Evolutionary conservation across 2,888 invertebrate species (phyloP).

Genomic region (Drosophila meridiana): DNA sequence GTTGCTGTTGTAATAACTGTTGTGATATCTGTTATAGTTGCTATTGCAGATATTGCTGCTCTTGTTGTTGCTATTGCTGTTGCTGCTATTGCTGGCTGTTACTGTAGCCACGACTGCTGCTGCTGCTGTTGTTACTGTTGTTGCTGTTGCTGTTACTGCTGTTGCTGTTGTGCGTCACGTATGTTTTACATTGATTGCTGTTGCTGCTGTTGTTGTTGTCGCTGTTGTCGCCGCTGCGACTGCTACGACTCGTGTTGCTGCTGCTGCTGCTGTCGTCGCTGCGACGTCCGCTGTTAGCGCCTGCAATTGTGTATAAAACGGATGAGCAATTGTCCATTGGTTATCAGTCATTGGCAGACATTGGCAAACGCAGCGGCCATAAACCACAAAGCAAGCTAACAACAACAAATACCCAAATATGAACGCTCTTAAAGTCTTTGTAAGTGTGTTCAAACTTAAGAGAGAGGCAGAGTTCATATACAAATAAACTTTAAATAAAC

Average conservation of each 20-base stretch:
- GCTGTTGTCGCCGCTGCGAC: slow-evolving; percentile 30
- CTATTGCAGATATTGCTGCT: slow-evolving; percentile 10
- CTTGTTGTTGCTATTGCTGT: slow-evolving; percentile 17
- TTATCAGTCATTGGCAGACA: slow-evolving; percentile 84
- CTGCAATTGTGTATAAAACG: slow-evolving; percentile 82
- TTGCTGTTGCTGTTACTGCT: slow-evolving; percentile 17
- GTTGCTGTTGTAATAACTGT: slow-evolving; percentile 21
- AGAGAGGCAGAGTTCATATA: slow-evolving; percentile 1
- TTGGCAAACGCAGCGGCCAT: slow-evolving; percentile 79
- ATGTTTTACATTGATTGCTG: slow-evolving; percentile 18
- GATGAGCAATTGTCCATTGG: slow-evolving; percentile 80
- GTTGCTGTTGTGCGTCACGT: slow-evolving; percentile 30
- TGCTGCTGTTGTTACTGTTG: slow-evolving; percentile 17
- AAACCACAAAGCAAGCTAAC: slow-evolving; percentile 27
- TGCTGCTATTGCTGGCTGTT: slow-evolving; percentile 7
- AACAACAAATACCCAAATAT: slow-evolving; percentile 63
- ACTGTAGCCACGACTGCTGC: not conserved
- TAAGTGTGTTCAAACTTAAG: slow-evolving; percentile 73
- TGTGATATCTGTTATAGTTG: slow-evolving; percentile 9
- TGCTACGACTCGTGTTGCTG: slow-evolving; percentile 12
- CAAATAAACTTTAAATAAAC: not conserved
- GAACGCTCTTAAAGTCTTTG: slow-evolving; percentile 82
- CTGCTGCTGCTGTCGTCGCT: slow-evolving; percentile 14
- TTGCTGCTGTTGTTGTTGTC: slow-evolving; percentile 26
- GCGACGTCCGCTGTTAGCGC: slow-evolving; percentile 31